phyloP scores from a whole-genome alignment of 2,888 invertebrate genomes.

The Ptilodon capucinus region DNA sequence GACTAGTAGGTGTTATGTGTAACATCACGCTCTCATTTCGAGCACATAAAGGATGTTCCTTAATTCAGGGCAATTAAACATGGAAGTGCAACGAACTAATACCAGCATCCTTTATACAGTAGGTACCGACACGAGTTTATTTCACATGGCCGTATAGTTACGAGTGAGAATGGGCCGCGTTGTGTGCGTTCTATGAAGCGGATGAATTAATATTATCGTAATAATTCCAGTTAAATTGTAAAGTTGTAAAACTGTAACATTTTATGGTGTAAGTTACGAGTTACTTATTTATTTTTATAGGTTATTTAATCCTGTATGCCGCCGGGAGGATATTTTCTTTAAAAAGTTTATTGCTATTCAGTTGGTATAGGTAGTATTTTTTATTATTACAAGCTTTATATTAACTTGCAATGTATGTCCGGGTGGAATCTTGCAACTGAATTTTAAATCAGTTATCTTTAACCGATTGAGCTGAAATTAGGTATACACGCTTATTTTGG shows the following conservation, averaged over 20 bases:
- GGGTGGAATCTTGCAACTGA: too few relatives aligned
- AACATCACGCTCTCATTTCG: neutral
- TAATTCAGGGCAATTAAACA: constrained; percentile 75
- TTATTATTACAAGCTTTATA: too few relatives aligned
- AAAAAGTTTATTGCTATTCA: too few relatives aligned
- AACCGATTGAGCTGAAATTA: too few relatives aligned
- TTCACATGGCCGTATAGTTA: constrained; percentile 1
- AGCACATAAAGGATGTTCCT: constrained; percentile 45
- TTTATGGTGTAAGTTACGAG: neutral
- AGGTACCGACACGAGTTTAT: neutral
- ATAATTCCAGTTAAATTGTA: constrained; percentile 16
- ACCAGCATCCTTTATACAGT: constrained; percentile 41
- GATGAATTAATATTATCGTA: constrained; percentile 24
- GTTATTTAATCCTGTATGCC: neutral
- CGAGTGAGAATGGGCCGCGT: constrained; percentile 9
- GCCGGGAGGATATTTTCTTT: too few relatives aligned
- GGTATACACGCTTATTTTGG: too few relatives aligned
- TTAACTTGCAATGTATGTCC: too few relatives aligned
- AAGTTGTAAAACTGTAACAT: neutral
- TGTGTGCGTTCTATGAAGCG: constrained; percentile 28
- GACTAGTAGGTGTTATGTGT: too few relatives aligned
- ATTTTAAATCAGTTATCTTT: too few relatives aligned
- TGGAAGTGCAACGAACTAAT: constrained; percentile 73
- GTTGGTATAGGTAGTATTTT: too few relatives aligned
- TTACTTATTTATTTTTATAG: neutral